Base-by-base conservation (phyloP, 2,113 vertebrate species). In the Hyaena hyaena region DNA sequence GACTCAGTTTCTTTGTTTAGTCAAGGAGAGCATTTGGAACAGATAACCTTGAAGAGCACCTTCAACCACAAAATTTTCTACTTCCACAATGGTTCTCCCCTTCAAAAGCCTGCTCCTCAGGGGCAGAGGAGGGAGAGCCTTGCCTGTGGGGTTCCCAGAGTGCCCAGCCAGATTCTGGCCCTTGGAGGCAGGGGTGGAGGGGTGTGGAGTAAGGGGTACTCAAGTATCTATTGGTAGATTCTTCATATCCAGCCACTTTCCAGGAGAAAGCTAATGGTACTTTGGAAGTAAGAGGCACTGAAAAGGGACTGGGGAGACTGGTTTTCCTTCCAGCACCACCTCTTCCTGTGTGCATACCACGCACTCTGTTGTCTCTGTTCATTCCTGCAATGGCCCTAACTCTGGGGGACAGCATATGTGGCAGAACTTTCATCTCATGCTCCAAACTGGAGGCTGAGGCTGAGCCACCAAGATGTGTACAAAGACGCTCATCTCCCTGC, bases 341-440 rank as follows among this genome's bases (percentile, higher is more conserved):
- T 73, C 33, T 43, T 14, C 3, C 16, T 14, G 5, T 0, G 0
- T 26, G 66, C 55, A 31, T 17, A 23, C 76, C 45, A 33, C 66
- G 58, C 6, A 21, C 28, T 16, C 0, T 0, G 0, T 45, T 2
- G 16, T 12, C 14, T 71, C 43, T 45, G 7, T 35, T 43, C 73
- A 11, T 23, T 33, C 43, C 43, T 66, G 53, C 73, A 48, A 14
- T 1, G 4, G 23, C 48, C 50, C 71, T 35, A 10, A 24, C 45
- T 55, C 68, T 89, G 45, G 33, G 68, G 39, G 71, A 86, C 12
- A 90, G 48, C 66, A 26, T 23, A 73, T 71, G 28, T 6, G 39
- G 43, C n/a, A 53, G 11, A 48, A 31, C 2, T 7, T 28, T 23
- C 1, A 6, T 21, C 88, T 69, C 61, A n/a, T 0, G 17, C 17